Percentiles rank a stretch among this genome's conserved stretches.
Evolutionary conservation across 2,797 vertebrate species (phyloP).

Genomic region (Gambusia yucatana): DNA sequence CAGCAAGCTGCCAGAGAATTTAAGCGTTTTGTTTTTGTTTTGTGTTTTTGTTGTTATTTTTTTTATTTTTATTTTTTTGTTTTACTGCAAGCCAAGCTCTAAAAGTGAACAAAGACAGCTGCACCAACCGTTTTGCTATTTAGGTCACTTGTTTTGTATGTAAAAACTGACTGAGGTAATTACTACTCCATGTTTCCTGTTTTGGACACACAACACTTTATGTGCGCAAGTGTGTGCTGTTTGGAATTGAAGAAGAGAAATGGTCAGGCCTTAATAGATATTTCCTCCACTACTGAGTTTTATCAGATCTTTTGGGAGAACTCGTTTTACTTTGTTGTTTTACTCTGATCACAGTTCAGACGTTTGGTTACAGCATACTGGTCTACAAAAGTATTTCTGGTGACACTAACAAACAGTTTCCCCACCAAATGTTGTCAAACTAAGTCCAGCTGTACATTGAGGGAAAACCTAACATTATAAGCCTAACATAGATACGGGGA

Average conservation of each 20-base stretch:
- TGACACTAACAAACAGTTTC: neutral
- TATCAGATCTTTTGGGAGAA: constrained; percentile 55
- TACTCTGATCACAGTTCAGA: constrained; percentile 34
- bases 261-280: constrained; percentile 46
- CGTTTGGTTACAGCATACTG: constrained; percentile 56
- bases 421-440: neutral
- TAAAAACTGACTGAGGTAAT: constrained; percentile 62
- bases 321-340: constrained; percentile 42
- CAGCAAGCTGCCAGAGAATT: constrained; percentile 2
- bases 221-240: constrained; percentile 36
- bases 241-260: constrained; percentile 51
- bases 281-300: constrained; percentile 63
- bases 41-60: too few relatives aligned
- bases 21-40: neutral
- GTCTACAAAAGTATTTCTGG: constrained; percentile 27
- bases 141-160: constrained; percentile 26
- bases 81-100: neutral
- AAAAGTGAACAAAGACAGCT: constrained; percentile 10
- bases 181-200: constrained; percentile 57
- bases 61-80: neutral
- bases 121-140: constrained; percentile 12
- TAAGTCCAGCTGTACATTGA: neutral
- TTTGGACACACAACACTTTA: constrained; percentile 44
- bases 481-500: neutral
- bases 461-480: neutral